phyloP scores from a whole-genome alignment of 2,797 vertebrate genomes.

The Distichodus sexfasciatus region DNA sequence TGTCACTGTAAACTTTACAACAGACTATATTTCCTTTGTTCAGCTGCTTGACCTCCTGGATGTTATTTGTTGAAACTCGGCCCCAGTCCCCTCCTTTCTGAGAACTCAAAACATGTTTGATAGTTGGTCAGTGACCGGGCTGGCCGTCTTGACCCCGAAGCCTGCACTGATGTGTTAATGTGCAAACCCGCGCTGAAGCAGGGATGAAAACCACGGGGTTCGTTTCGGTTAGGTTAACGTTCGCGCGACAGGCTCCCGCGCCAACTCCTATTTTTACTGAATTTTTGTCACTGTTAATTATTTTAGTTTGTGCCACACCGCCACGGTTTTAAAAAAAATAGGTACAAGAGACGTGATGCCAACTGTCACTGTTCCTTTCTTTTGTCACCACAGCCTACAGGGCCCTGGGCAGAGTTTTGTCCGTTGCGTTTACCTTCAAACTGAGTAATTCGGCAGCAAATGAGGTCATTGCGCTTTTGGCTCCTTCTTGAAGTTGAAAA shows the following conservation, averaged over 20 bases:
- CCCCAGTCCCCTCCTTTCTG: conserved; percentile 35
- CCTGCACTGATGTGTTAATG: conserved; percentile 51
- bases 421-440: conserved; percentile 56
- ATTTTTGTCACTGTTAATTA: conserved; percentile 73
- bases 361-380: conserved; percentile 51
- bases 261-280: conserved; percentile 58
- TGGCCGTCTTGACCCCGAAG: conserved; percentile 35
- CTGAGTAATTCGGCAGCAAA: conserved; percentile 53
- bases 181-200: conserved; percentile 33
- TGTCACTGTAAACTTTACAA: conserved; percentile 23
- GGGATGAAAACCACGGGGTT: conserved; percentile 14
- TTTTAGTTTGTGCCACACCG: conserved; percentile 49
- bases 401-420: conserved; percentile 49
- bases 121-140: conserved; percentile 40
- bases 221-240: conserved; percentile 36
- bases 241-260: conserved; percentile 53
- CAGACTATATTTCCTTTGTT: conserved; percentile 50
- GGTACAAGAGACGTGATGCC: conserved; percentile 51
- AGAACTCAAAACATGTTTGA: conserved; percentile 47
- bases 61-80: conserved; percentile 52
- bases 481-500: conserved; percentile 34
- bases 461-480: conserved; percentile 47
- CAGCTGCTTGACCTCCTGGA: conserved; percentile 36
- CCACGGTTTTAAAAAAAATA: conserved; percentile 39
- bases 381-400: conserved; percentile 54